phyloP scores from a whole-genome alignment of 2,113 vertebrate genomes.

The Turnix velox region DNA sequence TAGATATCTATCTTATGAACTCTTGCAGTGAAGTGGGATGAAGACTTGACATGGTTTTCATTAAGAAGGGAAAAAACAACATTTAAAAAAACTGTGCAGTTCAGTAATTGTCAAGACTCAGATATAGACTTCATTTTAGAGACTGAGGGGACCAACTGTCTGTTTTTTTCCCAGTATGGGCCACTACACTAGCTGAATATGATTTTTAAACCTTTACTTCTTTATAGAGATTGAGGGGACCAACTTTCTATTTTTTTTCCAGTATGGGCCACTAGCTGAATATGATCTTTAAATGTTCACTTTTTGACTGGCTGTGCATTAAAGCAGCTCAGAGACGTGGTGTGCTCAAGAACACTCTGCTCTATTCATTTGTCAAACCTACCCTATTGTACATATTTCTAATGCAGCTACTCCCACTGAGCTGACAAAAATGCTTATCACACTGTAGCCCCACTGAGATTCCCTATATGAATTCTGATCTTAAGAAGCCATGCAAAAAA shows the following conservation, averaged over 20 bases:
- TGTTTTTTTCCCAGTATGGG: neutral
- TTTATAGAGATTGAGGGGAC: too few species aligned
- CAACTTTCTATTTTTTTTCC: neutral
- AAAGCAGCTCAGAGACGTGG: neutral
- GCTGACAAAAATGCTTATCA: neutral
- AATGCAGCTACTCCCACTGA: slow-evolving; percentile 15
- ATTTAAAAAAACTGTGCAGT: neutral
- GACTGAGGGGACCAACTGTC: neutral
- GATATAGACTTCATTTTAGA: neutral
- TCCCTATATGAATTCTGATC: neutral
- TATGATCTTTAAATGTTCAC: neutral
- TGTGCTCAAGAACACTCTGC: neutral
- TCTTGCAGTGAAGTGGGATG: neutral
- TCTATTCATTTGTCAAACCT: slow-evolving; percentile 6
- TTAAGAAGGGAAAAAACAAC: neutral
- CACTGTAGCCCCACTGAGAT: neutral
- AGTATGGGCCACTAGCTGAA: neutral
- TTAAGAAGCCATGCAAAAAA: neutral
- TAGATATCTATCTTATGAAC: neutral
- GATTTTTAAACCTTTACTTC: neutral
- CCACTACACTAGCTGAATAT: neutral
- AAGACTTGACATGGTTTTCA: neutral
- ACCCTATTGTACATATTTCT: slow-evolving; percentile 14
- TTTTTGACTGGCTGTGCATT: neutral
- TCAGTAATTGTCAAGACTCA: neutral